Conservation (phyloP, 2,113 vertebrate genomes). For the Poecilia latipinna region DNA sequence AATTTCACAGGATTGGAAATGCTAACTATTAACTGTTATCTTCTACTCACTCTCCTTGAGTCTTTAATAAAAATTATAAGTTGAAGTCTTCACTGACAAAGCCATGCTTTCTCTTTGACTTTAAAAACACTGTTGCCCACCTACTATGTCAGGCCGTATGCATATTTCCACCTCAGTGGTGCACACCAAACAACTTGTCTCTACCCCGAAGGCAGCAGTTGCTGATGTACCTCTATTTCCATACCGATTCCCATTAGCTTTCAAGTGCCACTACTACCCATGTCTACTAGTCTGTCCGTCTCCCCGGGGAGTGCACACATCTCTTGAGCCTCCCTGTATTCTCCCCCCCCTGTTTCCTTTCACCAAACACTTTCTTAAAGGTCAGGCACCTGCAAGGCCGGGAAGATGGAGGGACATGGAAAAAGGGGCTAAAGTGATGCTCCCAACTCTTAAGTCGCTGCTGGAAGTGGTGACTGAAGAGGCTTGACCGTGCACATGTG, state of each 20-base stretch:
- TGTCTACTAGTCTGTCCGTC: constrained; percentile 62
- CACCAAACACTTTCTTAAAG: constrained; percentile 68
- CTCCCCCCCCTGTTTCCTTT: constrained; percentile 43
- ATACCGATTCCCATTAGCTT: constrained; percentile 68
- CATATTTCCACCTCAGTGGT: constrained; percentile 72
- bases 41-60: constrained; percentile 3
- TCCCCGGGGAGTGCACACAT: constrained; percentile 58
- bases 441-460: constrained; percentile 41
- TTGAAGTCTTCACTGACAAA: constrained; percentile 31
- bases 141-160: constrained; percentile 57
- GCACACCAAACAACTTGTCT: constrained; percentile 69
- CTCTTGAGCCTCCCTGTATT: constrained; percentile 52
- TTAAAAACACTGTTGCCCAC: constrained; percentile 59
- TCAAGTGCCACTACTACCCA: constrained; percentile 65
- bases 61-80: constrained; percentile 16
- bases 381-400: constrained; percentile 59
- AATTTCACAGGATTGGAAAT: background rate
- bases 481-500: constrained; percentile 6
- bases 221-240: constrained; percentile 69
- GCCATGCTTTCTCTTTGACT: constrained; percentile 28
- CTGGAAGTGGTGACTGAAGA: background rate
- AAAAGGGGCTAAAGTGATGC: constrained; percentile 27
- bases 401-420: constrained; percentile 41
- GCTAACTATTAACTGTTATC: background rate
- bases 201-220: constrained; percentile 67